These are phyloP conservation scores for Ciona savignyi DNA, from an alignment of 23 tunicate genomes.

Conservation along the genomic window DNA sequence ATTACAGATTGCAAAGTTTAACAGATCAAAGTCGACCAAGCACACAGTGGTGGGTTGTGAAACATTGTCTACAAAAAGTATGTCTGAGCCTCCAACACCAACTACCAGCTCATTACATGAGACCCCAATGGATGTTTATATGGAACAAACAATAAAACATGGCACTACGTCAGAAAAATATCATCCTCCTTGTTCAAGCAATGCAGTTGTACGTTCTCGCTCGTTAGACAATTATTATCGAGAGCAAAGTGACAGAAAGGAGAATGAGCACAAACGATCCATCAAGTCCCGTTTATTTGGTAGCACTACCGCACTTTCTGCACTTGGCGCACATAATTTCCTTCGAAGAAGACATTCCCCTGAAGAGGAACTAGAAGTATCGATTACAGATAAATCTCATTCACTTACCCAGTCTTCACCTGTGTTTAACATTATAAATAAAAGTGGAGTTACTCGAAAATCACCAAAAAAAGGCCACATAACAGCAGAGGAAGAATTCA, in stretches of 20 bases:
- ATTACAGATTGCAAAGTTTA: neutral
- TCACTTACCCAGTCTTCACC: no score
- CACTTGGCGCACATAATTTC: neutral
- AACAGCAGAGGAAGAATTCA: slow-evolving; percentile 11
- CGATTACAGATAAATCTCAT: no score
- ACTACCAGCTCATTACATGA: neutral
- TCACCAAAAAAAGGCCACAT: slow-evolving; percentile 8
- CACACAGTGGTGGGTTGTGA: no score
- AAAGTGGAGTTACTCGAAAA: neutral
- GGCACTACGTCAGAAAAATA: neutral
- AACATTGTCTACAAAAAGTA: neutral
- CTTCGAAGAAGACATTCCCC: neutral
- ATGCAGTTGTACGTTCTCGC: slow-evolving; percentile 11
- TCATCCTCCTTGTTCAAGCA: no score
- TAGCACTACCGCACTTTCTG: neutral
- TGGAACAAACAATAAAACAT: neutral
- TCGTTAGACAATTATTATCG: slow-evolving; percentile 20
- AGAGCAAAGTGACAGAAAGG: neutral
- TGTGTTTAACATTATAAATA: no score
- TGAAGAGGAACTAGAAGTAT: neutral
- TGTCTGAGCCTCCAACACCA: slow-evolving; percentile 7
- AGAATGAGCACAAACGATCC: neutral
- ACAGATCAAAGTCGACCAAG: neutral
- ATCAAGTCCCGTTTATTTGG: neutral
- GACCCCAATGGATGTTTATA: neutral